These are phyloP conservation scores for Tetragnatha versicolor DNA, from an alignment of 1,140 invertebrate genomes.

Conservation along the genomic window DNA sequence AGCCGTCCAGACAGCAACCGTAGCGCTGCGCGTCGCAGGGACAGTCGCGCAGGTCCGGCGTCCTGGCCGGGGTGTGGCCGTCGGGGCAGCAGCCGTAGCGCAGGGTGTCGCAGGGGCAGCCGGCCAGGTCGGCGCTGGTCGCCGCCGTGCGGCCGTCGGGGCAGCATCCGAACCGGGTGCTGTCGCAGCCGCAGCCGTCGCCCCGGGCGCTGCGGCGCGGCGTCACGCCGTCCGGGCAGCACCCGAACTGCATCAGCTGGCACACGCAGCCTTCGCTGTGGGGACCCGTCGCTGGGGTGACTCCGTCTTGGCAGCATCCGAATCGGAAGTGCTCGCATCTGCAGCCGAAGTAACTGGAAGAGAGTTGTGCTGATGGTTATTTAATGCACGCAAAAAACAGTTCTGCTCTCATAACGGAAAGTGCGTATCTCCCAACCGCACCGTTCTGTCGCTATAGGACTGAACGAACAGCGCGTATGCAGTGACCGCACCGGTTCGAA, in stretches of 20 bases:
- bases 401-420: too few species aligned
- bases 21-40: slow-evolving; percentile 40
- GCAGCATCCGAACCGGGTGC: slow-evolving; percentile 84
- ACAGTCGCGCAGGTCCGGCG: slow-evolving; percentile 38
- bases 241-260: slow-evolving; percentile 70
- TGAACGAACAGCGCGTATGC: too few species aligned
- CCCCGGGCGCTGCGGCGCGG: slow-evolving; percentile 74
- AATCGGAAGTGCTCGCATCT: slow-evolving; percentile 77
- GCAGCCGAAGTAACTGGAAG: slow-evolving; percentile 70
- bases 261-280: slow-evolving; percentile 62
- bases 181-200: slow-evolving; percentile 64
- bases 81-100: slow-evolving; percentile 81
- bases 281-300: slow-evolving; percentile 73
- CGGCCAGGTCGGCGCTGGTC: slow-evolving; percentile 58
- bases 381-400: too few species aligned
- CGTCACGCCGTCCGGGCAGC: slow-evolving; percentile 87
- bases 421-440: too few species aligned
- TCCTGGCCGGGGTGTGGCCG: slow-evolving; percentile 67
- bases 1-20: slow-evolving; percentile 86
- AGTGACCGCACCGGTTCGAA: too few species aligned
- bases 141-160: slow-evolving; percentile 80
- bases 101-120: slow-evolving; percentile 40
- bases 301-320: slow-evolving; percentile 80
- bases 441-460: too few species aligned
- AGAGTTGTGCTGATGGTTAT: too few species aligned